Conservation (phyloP, 2,888 invertebrate genomes). For the Hyalella azteca region DNA sequence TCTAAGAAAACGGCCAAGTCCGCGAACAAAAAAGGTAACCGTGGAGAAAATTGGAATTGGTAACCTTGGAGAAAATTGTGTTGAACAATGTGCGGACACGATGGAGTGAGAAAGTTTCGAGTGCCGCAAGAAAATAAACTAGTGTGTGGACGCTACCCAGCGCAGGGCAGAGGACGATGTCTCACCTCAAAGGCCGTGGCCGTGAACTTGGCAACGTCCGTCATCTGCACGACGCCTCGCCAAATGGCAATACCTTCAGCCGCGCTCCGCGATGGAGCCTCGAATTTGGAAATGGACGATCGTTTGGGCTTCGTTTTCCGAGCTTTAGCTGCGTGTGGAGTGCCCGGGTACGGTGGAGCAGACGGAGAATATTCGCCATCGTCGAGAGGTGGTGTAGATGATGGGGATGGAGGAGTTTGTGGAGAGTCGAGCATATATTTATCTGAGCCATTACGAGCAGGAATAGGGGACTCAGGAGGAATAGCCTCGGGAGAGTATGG, state of each 20-base stretch:
- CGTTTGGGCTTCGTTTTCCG: conserved; percentile 42
- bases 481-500: conserved; percentile 41
- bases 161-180: neutral
- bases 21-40: too few relatives aligned
- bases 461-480: conserved; percentile 30
- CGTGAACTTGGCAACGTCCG: conserved; percentile 57
- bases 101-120: too few relatives aligned
- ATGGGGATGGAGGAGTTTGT: conserved; percentile 11
- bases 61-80: too few relatives aligned
- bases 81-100: too few relatives aligned
- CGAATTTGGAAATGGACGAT: neutral
- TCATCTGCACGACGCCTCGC: conserved; percentile 57
- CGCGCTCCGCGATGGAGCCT: neutral
- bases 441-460: neutral
- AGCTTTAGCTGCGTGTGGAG: conserved; percentile 39
- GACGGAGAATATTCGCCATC: conserved; percentile 37
- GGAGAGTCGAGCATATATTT: neutral
- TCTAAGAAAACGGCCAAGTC: too few relatives aligned
- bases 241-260: conserved; percentile 49
- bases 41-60: too few relatives aligned
- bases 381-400: conserved; percentile 39
- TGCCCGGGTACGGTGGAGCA: conserved; percentile 40
- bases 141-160: too few relatives aligned
- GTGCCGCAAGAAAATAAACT: too few relatives aligned
- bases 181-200: conserved; percentile 58